Conservation (phyloP, 2,888 invertebrate species). For the Iselma pallidipennis region DNA sequence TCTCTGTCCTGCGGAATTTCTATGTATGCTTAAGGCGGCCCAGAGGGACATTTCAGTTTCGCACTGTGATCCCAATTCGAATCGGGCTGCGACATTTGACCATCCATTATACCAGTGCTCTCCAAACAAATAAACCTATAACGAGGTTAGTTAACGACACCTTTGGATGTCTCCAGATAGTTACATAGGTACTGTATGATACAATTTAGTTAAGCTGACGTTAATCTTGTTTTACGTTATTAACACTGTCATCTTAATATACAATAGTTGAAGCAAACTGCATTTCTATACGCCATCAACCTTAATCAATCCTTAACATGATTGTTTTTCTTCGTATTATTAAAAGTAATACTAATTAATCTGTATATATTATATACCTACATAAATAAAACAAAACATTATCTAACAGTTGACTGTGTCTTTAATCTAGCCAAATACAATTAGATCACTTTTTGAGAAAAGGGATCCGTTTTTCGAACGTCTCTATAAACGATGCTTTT, state of each 20-base stretch:
- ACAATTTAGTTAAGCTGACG: constrained; percentile 5
- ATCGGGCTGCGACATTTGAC: constrained; percentile 50
- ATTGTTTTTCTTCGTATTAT: no score
- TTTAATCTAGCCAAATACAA: constrained; percentile 28
- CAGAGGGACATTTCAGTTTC: constrained; percentile 52
- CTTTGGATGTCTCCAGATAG: constrained; percentile 13
- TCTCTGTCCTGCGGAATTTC: constrained; percentile 43
- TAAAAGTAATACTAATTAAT: no score
- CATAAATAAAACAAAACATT: no score
- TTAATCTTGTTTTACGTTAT: constrained; percentile 12
- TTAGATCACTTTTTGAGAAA: constrained; percentile 20
- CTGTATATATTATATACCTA: no score
- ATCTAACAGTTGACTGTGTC: constrained; percentile 18
- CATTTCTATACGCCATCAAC: no score
- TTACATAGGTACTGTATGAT: not conserved
- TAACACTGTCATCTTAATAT: not conserved
- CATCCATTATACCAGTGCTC: constrained; percentile 49
- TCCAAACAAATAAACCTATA: constrained; percentile 44
- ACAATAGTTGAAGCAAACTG: no score
- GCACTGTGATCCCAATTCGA: constrained; percentile 50
- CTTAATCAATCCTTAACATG: no score
- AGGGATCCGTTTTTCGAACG: constrained; percentile 20
- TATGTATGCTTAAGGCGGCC: constrained; percentile 48
- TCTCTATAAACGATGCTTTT: constrained; percentile 15
- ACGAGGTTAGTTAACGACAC: constrained; percentile 38